Base-by-base conservation (phyloP, 2,888 invertebrate species). In the Pseudeuparius sepicola region DNA sequence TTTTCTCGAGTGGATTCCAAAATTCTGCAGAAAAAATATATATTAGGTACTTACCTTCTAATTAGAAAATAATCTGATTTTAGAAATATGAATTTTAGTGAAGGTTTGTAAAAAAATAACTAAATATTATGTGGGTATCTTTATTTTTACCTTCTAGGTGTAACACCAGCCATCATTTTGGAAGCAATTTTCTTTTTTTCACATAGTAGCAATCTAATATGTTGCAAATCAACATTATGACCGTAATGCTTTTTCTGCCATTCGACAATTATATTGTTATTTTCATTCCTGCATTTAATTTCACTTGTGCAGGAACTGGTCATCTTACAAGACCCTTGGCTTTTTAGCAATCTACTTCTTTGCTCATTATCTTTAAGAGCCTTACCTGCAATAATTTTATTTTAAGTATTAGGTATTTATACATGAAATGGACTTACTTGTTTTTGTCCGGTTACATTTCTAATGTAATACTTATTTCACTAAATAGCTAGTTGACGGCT, bases 231-330 rank as follows among this genome's bases (percentile, higher is more conserved):
- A 14, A 23, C 3, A 16, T 31, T 14, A 24, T 39, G 39, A 5
- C 36, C 32, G 32, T 36, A 39, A 33, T 39, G 39, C 7, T 11
- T 11, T 13, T 39, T 39, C 17, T 30, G 24, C 31, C 35, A 39
- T 9, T 39, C 24, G 9, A 39, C 28, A 14, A 4, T 16, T 24
- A 39, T 5, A 14, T 17, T 10, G 6, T 25, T 7, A n/a, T 27
- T 31, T 12, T 26, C 7, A 13, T 36, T 32, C 7, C 13, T 15
- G 6, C 35, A 9, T 34, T 36, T 39, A 3, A 39, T 36, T 15
- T 36, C 15, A 15, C 39, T 39, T n/a, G 36, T 31, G 13, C 39
- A 39, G 10, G 32, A 31, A 9, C 5, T 14, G 24, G 15, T 23
- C 12, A 39, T 28, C 12, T 39, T 36, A 14, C 36, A 39, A 17